Percentiles rank a stretch among this genome's conserved stretches.
Evolutionary conservation across 1,140 invertebrate species (phyloP).

Genomic region (Sesamia nonagrioides): DNA sequence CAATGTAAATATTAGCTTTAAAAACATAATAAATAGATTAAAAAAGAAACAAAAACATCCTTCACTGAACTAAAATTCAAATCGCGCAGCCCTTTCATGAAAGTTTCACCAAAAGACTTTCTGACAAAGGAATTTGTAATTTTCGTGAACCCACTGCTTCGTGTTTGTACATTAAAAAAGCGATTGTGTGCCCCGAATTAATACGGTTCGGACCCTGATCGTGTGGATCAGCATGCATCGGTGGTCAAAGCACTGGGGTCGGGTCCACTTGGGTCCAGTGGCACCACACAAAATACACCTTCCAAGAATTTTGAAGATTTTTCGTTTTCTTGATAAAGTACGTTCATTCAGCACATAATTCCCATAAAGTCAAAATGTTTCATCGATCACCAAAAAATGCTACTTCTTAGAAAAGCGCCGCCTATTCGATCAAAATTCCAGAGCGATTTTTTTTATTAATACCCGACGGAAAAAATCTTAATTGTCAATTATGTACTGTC

Average conservation of each 20-base stretch:
- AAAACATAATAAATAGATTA: constrained; percentile 4
- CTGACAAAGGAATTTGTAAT: constrained; percentile 47
- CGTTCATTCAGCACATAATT: too few relatives aligned
- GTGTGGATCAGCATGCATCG: constrained; percentile 46
- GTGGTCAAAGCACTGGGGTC: constrained; percentile 42
- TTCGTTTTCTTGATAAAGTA: too few relatives aligned
- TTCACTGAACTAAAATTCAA: constrained; percentile 18
- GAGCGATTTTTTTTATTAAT: too few relatives aligned
- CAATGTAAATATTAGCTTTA: background rate
- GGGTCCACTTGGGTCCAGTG: background rate
- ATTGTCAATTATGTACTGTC: too few relatives aligned
- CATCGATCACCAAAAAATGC: too few relatives aligned
- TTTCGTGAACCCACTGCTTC: constrained; percentile 18
- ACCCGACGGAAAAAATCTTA: too few relatives aligned
- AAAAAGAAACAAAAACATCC: background rate
- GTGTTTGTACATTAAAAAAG: constrained; percentile 51
- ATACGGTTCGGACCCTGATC: constrained; percentile 41
- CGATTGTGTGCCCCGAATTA: constrained; percentile 49
- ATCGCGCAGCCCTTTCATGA: constrained; percentile 10
- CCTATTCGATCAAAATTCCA: too few relatives aligned
- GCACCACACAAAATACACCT: background rate
- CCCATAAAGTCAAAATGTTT: too few relatives aligned
- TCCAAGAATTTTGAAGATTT: background rate
- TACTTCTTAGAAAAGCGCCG: too few relatives aligned
- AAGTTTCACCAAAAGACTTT: constrained; percentile 34